Evolutionary conservation across 2,113 vertebrate genomes (phyloP).

Genomic region (Cromileptes altivelis): DNA sequence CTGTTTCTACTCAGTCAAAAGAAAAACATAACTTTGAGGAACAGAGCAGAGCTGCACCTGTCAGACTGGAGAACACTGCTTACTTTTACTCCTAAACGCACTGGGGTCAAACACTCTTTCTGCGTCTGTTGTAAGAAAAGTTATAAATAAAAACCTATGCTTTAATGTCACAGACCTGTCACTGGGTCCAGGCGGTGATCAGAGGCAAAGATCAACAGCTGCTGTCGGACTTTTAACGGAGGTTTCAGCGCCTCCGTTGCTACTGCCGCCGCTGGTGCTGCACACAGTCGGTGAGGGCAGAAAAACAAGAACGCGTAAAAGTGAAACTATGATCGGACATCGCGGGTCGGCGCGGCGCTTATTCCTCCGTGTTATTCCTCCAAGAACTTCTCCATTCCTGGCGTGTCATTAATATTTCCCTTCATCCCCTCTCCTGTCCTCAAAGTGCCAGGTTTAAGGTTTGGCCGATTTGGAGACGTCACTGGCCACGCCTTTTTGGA

Average conservation of each 20-base stretch:
- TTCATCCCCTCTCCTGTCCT: not conserved
- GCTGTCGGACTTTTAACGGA: not conserved
- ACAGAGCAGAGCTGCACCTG: constrained; percentile 8
- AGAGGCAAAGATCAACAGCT: not conserved
- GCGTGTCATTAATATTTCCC: not conserved
- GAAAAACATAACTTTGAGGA: not conserved
- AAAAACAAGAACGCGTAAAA: constrained; percentile 16
- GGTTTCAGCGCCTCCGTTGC: not conserved
- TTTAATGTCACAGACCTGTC: constrained; percentile 37
- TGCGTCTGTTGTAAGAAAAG: not conserved
- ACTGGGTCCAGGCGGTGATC: not conserved
- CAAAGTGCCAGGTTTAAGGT: constrained; percentile 42
- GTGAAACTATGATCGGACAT: not conserved
- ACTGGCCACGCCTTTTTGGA: constrained; percentile 58
- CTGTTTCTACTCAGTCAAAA: not conserved
- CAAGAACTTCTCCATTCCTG: constrained; percentile 13
- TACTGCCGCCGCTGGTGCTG: not conserved
- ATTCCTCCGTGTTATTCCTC: constrained; percentile 36
- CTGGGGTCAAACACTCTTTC: not conserved
- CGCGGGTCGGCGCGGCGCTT: not conserved
- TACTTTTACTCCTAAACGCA: not conserved
- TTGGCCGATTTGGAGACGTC: constrained; percentile 59
- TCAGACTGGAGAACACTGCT: not conserved
- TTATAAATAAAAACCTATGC: not conserved
- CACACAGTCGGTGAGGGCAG: not conserved